Evolutionary conservation across 2,797 vertebrate genomes (phyloP).

Genomic region (Leucoraja ocellata): DNA sequence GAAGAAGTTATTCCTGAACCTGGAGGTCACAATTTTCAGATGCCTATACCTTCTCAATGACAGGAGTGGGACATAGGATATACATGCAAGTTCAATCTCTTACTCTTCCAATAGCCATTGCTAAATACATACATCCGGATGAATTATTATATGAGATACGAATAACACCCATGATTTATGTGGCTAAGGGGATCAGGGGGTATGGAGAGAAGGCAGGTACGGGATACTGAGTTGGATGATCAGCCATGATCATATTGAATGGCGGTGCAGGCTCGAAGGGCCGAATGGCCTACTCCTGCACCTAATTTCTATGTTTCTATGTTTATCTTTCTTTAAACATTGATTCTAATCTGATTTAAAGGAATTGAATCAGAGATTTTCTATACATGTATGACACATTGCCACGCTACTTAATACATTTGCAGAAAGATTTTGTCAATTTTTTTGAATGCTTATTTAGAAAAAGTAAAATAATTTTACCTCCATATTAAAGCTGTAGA

Average conservation of each 20-base stretch:
- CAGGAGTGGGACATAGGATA: no score
- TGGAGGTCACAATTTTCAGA: no score
- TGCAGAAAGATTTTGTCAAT: neutral
- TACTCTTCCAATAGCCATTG: neutral
- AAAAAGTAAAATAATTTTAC: constrained; percentile 52
- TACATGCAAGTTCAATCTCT: neutral
- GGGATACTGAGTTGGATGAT: no score
- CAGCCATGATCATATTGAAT: no score
- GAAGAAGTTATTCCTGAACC: no score
- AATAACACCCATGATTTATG: neutral
- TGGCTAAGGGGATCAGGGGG: no score
- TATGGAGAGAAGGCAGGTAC: no score
- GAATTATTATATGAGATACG: neutral
- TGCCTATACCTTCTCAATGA: no score
- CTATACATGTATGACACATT: no score
- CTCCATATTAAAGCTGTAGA: constrained; percentile 84
- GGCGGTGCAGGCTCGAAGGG: no score
- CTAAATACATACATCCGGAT: neutral
- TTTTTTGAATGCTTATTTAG: neutral
- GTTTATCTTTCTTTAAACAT: neutral
- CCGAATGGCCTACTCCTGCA: no score
- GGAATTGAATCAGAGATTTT: neutral
- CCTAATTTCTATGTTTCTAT: no score
- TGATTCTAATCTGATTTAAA: neutral
- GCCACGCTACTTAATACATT: neutral